Evolutionary conservation across 2,888 invertebrate species (phyloP).

Genomic region (Endotricha flammealis): DNA sequence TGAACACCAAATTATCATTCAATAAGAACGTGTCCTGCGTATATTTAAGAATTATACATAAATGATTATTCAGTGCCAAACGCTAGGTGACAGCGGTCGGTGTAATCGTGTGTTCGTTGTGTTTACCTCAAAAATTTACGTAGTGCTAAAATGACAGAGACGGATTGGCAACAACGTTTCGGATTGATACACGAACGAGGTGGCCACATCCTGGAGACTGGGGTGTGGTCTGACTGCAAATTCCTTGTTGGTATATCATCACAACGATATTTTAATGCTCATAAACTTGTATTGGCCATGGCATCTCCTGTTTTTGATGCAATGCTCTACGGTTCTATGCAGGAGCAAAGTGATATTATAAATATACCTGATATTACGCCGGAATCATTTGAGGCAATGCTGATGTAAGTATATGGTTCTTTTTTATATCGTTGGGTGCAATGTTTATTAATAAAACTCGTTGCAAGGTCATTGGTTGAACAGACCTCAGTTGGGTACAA

Average conservation of each 20-base stretch:
- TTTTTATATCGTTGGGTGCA: too few species aligned
- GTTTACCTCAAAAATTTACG: too few species aligned
- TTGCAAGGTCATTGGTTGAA: too few species aligned
- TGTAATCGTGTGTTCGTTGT: too few species aligned
- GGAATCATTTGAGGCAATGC: constrained; percentile 1
- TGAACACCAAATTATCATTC: neutral
- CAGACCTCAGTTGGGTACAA: too few species aligned
- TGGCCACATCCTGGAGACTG: constrained; percentile 2
- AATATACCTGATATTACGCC: neutral
- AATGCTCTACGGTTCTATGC: neutral
- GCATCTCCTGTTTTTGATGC: constrained; percentile 1
- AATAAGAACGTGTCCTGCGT: neutral
- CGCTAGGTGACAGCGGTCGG: too few species aligned
- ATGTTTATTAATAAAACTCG: too few species aligned
- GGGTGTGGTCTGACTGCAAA: constrained; percentile 1
- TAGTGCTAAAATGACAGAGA: neutral
- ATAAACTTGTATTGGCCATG: constrained; percentile 2
- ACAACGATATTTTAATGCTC: constrained; percentile 1
- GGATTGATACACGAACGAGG: neutral
- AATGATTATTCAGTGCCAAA: neutral
- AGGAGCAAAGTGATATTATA: neutral
- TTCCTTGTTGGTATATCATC: neutral
- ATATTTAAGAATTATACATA: neutral
- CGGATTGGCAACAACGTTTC: constrained; percentile 2
- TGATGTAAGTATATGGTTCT: constrained; percentile 2